phyloP scores from a whole-genome alignment of 2,113 vertebrate genomes.

The Talpa occidentalis region DNA sequence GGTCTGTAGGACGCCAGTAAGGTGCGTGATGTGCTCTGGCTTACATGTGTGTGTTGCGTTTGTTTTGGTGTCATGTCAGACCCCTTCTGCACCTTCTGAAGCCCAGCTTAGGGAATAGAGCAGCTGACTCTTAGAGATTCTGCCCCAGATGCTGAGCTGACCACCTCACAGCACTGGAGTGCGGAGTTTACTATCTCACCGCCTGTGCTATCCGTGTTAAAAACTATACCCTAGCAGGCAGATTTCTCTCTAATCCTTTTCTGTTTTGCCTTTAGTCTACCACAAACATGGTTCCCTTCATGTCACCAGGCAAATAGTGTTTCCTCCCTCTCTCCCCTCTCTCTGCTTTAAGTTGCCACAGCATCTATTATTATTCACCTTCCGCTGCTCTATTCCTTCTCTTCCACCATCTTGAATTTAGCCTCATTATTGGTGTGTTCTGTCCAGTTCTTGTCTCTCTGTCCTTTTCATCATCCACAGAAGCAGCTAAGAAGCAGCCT shows the following conservation, averaged over 20 bases:
- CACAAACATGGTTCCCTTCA: not conserved
- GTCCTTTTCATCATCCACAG: not conserved
- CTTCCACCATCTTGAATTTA: not conserved
- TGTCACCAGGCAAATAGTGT: not conserved
- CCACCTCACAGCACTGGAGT: not conserved
- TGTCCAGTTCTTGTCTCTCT: not conserved
- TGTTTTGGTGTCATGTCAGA: not conserved
- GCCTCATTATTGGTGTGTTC: not conserved
- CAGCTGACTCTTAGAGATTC: not conserved
- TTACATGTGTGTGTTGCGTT: not conserved
- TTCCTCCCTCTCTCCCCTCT: not conserved
- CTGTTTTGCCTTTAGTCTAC: not conserved
- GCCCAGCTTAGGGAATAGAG: not conserved
- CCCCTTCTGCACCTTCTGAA: not conserved
- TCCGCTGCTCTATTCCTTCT: not conserved
- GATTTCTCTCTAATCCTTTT: not conserved
- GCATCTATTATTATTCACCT: not conserved
- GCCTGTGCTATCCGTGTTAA: not conserved
- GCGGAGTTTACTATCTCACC: not conserved
- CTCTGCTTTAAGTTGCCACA: not conserved
- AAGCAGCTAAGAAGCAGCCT: constrained; percentile 18
- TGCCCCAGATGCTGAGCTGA: not conserved
- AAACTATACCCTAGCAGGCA: not conserved
- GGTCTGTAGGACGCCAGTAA: not conserved
- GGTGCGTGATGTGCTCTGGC: not conserved